Evolutionary conservation across 2,888 invertebrate genomes (phyloP).

Genomic region (Taphrorychus bicolor): DNA sequence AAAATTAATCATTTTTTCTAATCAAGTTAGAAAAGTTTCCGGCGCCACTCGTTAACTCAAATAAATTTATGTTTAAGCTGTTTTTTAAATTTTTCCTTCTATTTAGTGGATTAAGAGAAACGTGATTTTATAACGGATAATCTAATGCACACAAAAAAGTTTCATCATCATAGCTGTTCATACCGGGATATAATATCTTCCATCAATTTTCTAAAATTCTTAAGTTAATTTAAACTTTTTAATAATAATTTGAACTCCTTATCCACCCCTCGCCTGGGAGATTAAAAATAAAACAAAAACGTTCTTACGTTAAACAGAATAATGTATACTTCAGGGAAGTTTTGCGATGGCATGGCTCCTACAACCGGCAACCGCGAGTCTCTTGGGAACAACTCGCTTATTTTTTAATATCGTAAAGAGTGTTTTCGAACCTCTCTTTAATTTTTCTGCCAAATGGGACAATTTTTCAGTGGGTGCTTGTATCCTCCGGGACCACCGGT

Average conservation of each 20-base stretch:
- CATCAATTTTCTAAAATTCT: neutral
- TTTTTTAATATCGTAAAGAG: neutral
- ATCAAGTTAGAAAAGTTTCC: constrained; percentile 3
- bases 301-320: neutral
- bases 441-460: neutral
- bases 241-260: neutral
- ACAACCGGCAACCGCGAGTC: neutral
- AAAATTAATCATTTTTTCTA: constrained; percentile 6
- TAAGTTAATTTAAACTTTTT: neutral
- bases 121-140: neutral
- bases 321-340: neutral
- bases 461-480: neutral
- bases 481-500: neutral
- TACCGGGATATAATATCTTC: neutral
- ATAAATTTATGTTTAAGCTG: constrained; percentile 4
- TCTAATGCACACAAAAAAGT: neutral
- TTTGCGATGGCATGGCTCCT: neutral
- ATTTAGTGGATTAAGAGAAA: too few relatives aligned
- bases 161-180: neutral
- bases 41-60: constrained; percentile 1
- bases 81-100: neutral
- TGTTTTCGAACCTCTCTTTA: neutral
- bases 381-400: neutral
- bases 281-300: neutral
- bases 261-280: neutral